Base-by-base conservation (phyloP, 2,113 vertebrate genomes). In the Pitta sordida region DNA sequence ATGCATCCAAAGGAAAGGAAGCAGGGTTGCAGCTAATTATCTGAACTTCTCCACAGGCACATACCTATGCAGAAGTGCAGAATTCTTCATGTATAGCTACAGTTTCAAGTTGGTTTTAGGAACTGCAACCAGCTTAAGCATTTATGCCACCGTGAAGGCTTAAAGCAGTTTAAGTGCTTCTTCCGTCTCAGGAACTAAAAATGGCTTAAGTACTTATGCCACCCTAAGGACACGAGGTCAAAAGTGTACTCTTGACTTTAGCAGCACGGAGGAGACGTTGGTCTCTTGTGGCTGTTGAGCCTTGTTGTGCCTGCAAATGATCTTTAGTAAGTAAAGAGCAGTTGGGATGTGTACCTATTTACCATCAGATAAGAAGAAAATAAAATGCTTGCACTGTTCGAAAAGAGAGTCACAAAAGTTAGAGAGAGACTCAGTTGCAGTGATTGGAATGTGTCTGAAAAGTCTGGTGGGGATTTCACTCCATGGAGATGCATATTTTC, bases 131-230 rank as follows among this genome's bases (percentile, higher is more conserved):
- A 17, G 93, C 78, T 92, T 83, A 96, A 94, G 56, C 63, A 13
- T 91, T 97, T 92, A 75, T 92, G 59, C 92, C 74, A 86, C 83
- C 56, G 8, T 74, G 93, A 94, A 76, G 70, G 82, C 83, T 95
- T 96, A 91, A 88, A 96, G 94, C 71, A 71, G 82, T 83, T 96
- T 86, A 95, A 87, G 83, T 87, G 30, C 78, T 94, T 85, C 92
- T 89, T 92, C 86, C 6, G 0, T 94, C 65, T 86, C 75, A 52
- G 74, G 67, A 95, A 64, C 91, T 93, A 86, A 93, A 96, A 96
- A 94, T 92, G 74, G 86, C 75, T 95, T 95, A 96, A 91, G 71
- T 84, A 88, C 63, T 96, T 95, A 87, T 16, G 69, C 70, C 90
- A 87, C 67, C 63, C 78, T 95, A 89, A 95, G 88, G 81, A 93